Conservation (phyloP, 2,888 invertebrate species). For the Aphidoletes aphidimyza region DNA sequence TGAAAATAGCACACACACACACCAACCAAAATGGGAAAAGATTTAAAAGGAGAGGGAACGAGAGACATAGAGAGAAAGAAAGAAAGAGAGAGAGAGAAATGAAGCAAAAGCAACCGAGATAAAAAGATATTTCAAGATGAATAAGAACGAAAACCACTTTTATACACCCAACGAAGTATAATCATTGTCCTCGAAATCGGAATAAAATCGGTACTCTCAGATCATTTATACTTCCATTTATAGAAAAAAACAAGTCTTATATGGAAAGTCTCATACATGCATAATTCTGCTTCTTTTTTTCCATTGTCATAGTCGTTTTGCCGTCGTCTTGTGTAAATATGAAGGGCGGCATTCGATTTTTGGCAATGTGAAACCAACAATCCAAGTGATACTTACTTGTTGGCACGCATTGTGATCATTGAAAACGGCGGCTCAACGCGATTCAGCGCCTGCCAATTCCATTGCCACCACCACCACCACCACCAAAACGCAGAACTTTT, state of each 20-base stretch:
- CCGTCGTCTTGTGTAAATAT: background rate
- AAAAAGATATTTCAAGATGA: constrained; percentile 39
- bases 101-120: background rate
- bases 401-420: constrained; percentile 34
- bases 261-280: constrained; percentile 38
- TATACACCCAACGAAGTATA: background rate
- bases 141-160: background rate
- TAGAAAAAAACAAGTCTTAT: too few relatives aligned
- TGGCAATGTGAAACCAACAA: background rate
- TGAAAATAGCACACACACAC: background rate
- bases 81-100: background rate
- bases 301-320: too few relatives aligned
- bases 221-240: constrained; percentile 35
- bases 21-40: constrained; percentile 6
- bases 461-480: background rate
- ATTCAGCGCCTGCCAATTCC: too few relatives aligned
- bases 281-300: too few relatives aligned
- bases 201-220: constrained; percentile 39
- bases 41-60: background rate
- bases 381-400: background rate
- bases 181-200: background rate
- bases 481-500: constrained; percentile 1
- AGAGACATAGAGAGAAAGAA: background rate
- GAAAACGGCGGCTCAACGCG: background rate
- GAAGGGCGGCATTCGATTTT: background rate